phyloP scores from a whole-genome alignment of 1,140 invertebrate genomes.

The Cyclargus thomasi region DNA sequence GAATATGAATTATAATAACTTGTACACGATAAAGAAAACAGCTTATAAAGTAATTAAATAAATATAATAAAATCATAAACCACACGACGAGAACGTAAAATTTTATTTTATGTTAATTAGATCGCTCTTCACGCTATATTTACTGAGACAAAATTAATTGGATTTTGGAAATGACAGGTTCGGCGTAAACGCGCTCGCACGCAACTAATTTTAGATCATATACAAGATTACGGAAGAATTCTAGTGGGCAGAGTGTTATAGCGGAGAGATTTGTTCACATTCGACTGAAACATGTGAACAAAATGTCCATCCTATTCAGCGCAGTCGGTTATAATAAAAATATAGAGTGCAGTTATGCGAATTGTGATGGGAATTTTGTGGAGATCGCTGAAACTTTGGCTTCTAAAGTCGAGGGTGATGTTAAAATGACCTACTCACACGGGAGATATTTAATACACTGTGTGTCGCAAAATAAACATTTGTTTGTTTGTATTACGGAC shows the following conservation, averaged over 20 bases:
- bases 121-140: not conserved
- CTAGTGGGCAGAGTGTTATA: slow-evolving; percentile 14
- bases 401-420: slow-evolving; percentile 75
- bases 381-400: not conserved
- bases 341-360: slow-evolving; percentile 5
- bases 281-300: slow-evolving; percentile 11
- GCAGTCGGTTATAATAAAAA: not conserved
- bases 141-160: slow-evolving; percentile 25
- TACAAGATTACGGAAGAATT: slow-evolving; percentile 46
- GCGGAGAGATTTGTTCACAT: not conserved
- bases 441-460: slow-evolving; percentile 93
- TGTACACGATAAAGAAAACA: no score
- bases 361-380: slow-evolving; percentile 10
- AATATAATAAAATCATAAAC: not conserved
- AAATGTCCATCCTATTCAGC: slow-evolving; percentile 1
- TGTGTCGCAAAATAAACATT: slow-evolving; percentile 85
- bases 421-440: slow-evolving; percentile 92
- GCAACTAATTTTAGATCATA: slow-evolving; percentile 50
- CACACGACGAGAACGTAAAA: not conserved
- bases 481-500: slow-evolving; percentile 94
- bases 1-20: not conserved
- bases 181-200: slow-evolving; percentile 37
- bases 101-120: not conserved
- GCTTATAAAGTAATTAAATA: no score
- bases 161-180: slow-evolving; percentile 35